phyloP scores from a whole-genome alignment of 2,113 vertebrate genomes.

The Corvus moneduloides region DNA sequence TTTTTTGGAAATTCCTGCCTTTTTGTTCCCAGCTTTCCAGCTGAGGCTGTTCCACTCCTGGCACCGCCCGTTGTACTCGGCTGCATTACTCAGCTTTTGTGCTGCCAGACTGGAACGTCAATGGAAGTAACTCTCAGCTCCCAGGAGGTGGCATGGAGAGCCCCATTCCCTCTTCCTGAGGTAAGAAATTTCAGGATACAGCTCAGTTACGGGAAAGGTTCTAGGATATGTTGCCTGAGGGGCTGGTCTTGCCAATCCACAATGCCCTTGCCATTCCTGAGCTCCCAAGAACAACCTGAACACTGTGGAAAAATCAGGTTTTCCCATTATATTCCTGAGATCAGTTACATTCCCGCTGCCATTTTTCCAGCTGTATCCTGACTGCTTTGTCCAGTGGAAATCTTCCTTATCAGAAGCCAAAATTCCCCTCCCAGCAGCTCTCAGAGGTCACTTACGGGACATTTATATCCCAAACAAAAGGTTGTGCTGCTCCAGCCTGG shows the following conservation, averaged over 20 bases:
- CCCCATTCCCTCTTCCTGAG: neutral
- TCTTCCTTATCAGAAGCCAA: neutral
- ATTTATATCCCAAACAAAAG: neutral
- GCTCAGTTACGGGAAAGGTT: neutral
- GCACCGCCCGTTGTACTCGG: neutral
- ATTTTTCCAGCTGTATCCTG: neutral
- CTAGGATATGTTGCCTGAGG: neutral
- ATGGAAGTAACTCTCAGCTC: neutral
- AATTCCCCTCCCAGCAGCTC: neutral
- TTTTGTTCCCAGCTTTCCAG: neutral
- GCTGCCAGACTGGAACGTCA: conserved; percentile 21
- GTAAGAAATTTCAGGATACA: neutral
- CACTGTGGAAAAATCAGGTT: neutral
- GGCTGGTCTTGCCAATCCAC: neutral
- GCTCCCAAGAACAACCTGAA: neutral
- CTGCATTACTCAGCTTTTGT: conserved; percentile 35
- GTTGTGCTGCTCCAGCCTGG: neutral
- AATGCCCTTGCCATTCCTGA: neutral
- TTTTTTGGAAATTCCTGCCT: neutral
- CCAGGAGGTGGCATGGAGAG: neutral
- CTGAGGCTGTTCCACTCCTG: conserved; percentile 12
- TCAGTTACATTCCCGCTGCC: neutral
- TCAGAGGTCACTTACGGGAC: neutral
- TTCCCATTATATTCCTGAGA: neutral
- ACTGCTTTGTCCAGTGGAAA: neutral